Evolutionary conservation across 2,797 vertebrate genomes (phyloP).

Genomic region (Pseudocheirus occidentalis): DNA sequence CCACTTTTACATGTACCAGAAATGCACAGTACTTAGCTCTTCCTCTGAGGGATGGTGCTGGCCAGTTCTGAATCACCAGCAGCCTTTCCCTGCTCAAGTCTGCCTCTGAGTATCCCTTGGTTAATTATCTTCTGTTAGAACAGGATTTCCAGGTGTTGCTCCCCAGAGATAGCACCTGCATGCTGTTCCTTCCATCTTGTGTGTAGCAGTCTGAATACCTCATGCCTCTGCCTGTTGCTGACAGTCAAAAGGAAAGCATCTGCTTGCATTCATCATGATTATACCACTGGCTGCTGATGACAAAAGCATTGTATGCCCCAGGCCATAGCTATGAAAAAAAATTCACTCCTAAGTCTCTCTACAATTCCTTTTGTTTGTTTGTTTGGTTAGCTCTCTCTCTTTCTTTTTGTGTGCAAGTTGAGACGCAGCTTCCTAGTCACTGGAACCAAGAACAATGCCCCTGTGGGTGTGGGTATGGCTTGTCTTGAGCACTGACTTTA

Average conservation of each 20-base stretch:
- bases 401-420: conserved; percentile 68
- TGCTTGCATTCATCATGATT: conserved; percentile 46
- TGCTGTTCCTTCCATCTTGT: neutral
- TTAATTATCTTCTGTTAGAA: neutral
- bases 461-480: conserved; percentile 59
- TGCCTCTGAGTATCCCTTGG: neutral
- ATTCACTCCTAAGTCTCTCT: conserved; percentile 51
- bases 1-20: neutral
- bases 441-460: conserved; percentile 68
- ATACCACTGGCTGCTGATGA: conserved; percentile 45
- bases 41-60: neutral
- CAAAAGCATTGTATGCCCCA: conserved; percentile 32
- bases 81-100: neutral
- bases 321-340: conserved; percentile 55
- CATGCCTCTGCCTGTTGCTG: neutral
- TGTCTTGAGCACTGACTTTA: conserved; percentile 47
- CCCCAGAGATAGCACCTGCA: neutral
- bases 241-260: conserved; percentile 41
- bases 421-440: conserved; percentile 68
- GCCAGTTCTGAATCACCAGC: neutral
- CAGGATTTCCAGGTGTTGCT: conserved; percentile 2
- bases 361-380: conserved; percentile 15
- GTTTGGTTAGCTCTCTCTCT: conserved; percentile 17
- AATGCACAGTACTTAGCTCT: neutral
- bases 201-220: neutral